Evolutionary conservation across 2,888 invertebrate genomes (phyloP).

Genomic region (Ophion slaviceki): DNA sequence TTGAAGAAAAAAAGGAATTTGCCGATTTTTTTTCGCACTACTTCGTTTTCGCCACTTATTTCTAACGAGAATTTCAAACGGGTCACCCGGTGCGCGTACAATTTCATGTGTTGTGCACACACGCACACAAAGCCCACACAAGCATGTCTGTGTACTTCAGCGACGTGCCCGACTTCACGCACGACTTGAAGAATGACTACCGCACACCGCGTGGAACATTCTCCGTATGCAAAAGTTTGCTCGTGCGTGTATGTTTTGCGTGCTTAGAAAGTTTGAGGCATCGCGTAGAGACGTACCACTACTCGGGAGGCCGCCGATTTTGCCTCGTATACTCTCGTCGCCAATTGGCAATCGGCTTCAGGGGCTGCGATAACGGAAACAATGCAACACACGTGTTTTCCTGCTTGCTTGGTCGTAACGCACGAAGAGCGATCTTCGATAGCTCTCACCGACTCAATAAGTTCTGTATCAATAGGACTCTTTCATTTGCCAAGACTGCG

Average conservation of each 20-base stretch:
- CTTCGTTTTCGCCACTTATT: neutral
- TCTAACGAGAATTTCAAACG: neutral
- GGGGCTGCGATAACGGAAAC: conserved; percentile 76
- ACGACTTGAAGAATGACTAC: conserved; percentile 24
- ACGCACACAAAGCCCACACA: no score
- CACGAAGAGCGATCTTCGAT: conserved; percentile 33
- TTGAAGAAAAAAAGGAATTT: no score
- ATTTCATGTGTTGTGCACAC: neutral
- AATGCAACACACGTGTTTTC: conserved; percentile 70
- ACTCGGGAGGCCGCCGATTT: conserved; percentile 59
- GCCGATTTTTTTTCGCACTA: no score
- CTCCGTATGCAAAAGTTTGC: neutral
- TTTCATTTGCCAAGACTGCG: neutral
- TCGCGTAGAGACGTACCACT: conserved; percentile 51
- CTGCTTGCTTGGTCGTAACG: conserved; percentile 35
- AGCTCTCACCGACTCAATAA: conserved; percentile 27
- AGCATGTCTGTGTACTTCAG: neutral
- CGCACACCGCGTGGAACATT: conserved; percentile 18
- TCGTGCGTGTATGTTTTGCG: conserved; percentile 61
- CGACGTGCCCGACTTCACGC: conserved; percentile 14
- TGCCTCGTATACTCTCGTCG: conserved; percentile 69
- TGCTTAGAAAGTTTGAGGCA: conserved; percentile 73
- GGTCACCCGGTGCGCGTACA: neutral
- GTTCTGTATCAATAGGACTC: conserved; percentile 9
- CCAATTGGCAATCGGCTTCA: conserved; percentile 70